A percentile compares a stretch with the other conserved stretches of the same genome.
phyloP scores from a whole-genome alignment of 2,113 vertebrate species.

The Todiramphus saurophagus region DNA sequence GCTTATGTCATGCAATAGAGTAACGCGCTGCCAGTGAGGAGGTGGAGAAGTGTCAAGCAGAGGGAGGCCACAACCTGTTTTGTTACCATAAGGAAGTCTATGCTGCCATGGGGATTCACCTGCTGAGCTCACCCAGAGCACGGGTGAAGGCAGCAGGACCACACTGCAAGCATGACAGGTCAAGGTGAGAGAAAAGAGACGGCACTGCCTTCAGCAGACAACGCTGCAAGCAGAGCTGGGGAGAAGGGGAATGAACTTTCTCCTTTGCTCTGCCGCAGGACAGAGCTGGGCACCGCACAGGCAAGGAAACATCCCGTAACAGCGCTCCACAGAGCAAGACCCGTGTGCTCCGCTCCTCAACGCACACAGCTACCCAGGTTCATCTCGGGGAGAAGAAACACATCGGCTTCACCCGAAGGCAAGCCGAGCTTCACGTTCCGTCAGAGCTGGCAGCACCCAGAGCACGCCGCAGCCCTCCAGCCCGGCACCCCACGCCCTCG shows the following conservation, averaged over 20 bases:
- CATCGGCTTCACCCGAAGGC: not conserved
- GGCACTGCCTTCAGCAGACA: not conserved
- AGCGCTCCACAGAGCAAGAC: fast-evolving
- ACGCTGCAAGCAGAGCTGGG: fast-evolving
- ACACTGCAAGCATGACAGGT: no score
- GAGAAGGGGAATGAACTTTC: not conserved
- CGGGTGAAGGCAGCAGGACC: not conserved
- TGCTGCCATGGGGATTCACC: not conserved
- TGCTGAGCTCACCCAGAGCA: not conserved
- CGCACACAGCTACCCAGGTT: not conserved
- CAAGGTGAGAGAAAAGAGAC: not conserved
- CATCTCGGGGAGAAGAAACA: not conserved
- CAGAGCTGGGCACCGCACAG: not conserved
- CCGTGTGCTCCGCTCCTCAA: fast-evolving
- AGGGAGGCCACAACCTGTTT: not conserved
- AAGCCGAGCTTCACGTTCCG: fast-evolving
- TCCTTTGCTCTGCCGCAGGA: not conserved
- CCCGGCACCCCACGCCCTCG: not conserved
- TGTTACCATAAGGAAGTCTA: not conserved
- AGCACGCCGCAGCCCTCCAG: not conserved
- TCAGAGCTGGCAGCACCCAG: not conserved
- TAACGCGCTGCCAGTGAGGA: not conserved
- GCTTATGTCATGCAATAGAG: not conserved
- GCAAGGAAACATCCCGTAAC: fast-evolving
- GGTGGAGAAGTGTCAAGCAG: not conserved